Percentiles rank a stretch among this genome's conserved stretches.
Evolutionary conservation across 2,888 invertebrate species (phyloP).

Genomic region (Digitonthophagus gazella): DNA sequence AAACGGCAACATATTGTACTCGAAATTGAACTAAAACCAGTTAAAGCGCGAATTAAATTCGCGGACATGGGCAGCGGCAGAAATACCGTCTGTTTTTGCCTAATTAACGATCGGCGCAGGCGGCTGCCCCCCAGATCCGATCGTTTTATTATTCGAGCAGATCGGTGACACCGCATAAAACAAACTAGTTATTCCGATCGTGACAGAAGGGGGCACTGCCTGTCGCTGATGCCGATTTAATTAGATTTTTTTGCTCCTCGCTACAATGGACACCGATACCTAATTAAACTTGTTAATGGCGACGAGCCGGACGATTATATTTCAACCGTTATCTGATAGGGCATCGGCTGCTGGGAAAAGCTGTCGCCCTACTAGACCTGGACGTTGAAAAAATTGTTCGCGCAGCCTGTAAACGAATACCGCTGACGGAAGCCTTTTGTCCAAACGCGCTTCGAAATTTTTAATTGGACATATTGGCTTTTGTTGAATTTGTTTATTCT

Average conservation of each 20-base stretch:
- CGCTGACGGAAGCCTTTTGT: slow-evolving; percentile 6
- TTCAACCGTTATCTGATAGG: slow-evolving; percentile 22
- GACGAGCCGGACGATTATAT: slow-evolving; percentile 22
- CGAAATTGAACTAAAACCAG: slow-evolving; percentile 24
- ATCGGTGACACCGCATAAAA: slow-evolving; percentile 28
- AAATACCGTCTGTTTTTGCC: slow-evolving; percentile 25
- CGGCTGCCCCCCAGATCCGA: slow-evolving; percentile 19
- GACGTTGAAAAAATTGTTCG: background rate
- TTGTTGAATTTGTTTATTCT: background rate
- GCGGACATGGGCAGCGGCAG: slow-evolving; percentile 21
- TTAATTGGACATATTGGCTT: slow-evolving; percentile 7
- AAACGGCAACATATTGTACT: slow-evolving; percentile 21
- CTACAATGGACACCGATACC: slow-evolving; percentile 17
- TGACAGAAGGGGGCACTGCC: slow-evolving; percentile 5
- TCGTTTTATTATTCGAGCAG: slow-evolving; percentile 28
- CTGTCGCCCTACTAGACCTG: background rate
- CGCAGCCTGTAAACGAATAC: slow-evolving; percentile 2
- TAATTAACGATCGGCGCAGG: slow-evolving; percentile 22
- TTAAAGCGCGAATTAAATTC: slow-evolving; percentile 26
- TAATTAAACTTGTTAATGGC: slow-evolving; percentile 29
- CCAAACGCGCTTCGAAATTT: background rate
- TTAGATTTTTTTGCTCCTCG: slow-evolving; percentile 25
- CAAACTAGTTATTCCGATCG: slow-evolving; percentile 26
- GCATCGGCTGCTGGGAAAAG: slow-evolving; percentile 1
- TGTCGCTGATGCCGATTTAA: slow-evolving; percentile 27